Base-by-base conservation (phyloP, 2,888 invertebrate species). In the Oxystoma pomonae region DNA sequence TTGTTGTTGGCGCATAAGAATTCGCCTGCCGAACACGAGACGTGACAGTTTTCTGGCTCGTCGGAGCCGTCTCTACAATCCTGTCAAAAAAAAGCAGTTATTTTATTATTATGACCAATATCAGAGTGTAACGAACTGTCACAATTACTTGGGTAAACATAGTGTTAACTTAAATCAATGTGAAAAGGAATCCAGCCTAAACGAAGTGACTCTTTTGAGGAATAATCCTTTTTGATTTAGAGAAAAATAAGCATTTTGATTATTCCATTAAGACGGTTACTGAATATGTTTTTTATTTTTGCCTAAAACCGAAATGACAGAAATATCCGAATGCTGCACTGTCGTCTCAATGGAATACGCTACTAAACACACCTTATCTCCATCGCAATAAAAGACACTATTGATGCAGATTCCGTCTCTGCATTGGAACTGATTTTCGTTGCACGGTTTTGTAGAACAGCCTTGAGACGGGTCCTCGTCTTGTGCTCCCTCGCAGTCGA, bases 21-120 rank as follows among this genome's bases (percentile, higher is more conserved):
- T 72, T 88, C 83, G 18, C 83, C 81, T 2, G 80, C 77, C 65
- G 81, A 72, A 71, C 82, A 79, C 59, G 70, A 66, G 55, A 76
- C 76, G 59, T 79, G 79, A 71, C 86, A 86, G 17, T 81, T 78
- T 9, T 76, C 79, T 51, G 86, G 86, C 79, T 92, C 91, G 77
- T 91, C 91, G 59, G 88, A 86, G 7, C 85, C 85, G 76, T 90
- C 90, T 21, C 83, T 83, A 79, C 93, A 90, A 81, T 83, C 88
- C 65, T 66, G 56, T n/a, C 7, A 20, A 18, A 20, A 57, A 12
- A 35, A 35, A n/a, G n/a, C n/a, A n/a, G n/a, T n/a, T n/a, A n/a
- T n/a, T n/a, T n/a, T n/a, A n/a, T n/a, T n/a, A n/a, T n/a, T n/a
- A n/a, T n/a, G n/a, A n/a, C n/a, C n/a, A n/a, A n/a, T n/a, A n/a